Evolutionary conservation across 2,888 invertebrate genomes (phyloP), one percentile per base, ranked within the genome.

Genomic region (Myopa testacea): DNA sequence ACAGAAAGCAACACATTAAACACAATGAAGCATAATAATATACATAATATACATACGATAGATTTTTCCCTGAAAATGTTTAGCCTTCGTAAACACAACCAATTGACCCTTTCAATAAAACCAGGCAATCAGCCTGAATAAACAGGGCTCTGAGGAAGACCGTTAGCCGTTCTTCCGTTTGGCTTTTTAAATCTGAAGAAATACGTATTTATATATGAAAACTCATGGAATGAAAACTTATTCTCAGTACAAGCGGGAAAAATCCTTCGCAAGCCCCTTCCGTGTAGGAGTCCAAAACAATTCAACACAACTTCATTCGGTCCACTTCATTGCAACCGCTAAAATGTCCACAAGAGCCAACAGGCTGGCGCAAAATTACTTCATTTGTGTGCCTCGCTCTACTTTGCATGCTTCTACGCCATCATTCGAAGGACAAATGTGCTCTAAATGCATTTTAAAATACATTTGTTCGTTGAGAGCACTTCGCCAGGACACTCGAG

Each of bases 391-490:
- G 10, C 67, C 16, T n/a, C 37, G 12, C 26, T 7, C 19, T 37
- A 34, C 3, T 26, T 73, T 16, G 40, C 62, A 12, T 5, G 52
- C 58, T n/a, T 65, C 19, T 55, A 65, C 16, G 14, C 65, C 34
- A 38, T 37, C 37, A 14, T 38, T 37, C 76, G 78, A 75, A 72
- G 78, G 76, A 75, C 75, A 76, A 78, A 55, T 76, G 76, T 37
- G 69, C 38, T 76, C 45, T 71, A 76, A 78, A 76, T 78, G 73
- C 78, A 78, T 73, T 78, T 78, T 73, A 76, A 78, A 76, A 78
- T 68, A 78, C 73, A 75, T 75, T 75, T 75, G 75, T 75, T 75
- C 37, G 40, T 69, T 10, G 50, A 75, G 75, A 69, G 75, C 69
- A 58, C 75, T 74, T 75, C 58, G 69, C 60, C 60, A 26, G 68